Percentiles rank a stretch among this genome's conserved stretches.
Evolutionary conservation across 2,797 vertebrate species (phyloP).

Genomic region (Botia kubotai): DNA sequence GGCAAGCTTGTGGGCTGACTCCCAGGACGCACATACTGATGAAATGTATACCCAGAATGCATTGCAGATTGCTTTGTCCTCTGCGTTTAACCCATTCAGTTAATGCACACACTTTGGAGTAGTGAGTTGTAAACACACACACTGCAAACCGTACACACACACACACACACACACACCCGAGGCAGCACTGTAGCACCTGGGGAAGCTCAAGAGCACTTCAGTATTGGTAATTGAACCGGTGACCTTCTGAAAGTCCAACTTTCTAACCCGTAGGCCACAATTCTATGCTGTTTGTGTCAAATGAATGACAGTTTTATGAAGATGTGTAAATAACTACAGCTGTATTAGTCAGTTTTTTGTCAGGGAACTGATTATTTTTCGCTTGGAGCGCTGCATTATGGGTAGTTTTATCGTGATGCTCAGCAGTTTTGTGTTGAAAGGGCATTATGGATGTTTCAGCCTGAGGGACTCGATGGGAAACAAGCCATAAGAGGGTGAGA

Average conservation of each 20-base stretch:
- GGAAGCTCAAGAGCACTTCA: too few species aligned
- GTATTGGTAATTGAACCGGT: too few species aligned
- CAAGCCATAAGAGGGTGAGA: constrained; percentile 69
- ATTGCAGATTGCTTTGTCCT: too few species aligned
- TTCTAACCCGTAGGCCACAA: too few species aligned
- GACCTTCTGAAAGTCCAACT: too few species aligned
- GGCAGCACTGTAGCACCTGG: too few species aligned
- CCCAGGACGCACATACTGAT: background rate
- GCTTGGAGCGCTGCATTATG: background rate
- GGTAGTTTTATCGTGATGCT: constrained; percentile 49
- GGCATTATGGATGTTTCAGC: constrained; percentile 57
- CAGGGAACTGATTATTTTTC: background rate
- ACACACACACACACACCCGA: too few species aligned
- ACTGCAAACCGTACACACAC: too few species aligned
- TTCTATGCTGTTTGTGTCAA: background rate
- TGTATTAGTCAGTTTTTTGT: background rate
- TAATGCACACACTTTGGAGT: too few species aligned
- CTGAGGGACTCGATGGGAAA: constrained; percentile 63
- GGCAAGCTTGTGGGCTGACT: background rate
- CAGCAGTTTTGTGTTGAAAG: constrained; percentile 34
- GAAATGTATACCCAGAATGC: background rate
- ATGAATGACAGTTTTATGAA: background rate
- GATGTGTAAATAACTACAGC: background rate
- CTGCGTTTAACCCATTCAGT: too few species aligned
- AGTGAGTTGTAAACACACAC: too few species aligned